phyloP scores from a whole-genome alignment of 2,888 invertebrate genomes.

The Hemicrepidius hirtus region DNA sequence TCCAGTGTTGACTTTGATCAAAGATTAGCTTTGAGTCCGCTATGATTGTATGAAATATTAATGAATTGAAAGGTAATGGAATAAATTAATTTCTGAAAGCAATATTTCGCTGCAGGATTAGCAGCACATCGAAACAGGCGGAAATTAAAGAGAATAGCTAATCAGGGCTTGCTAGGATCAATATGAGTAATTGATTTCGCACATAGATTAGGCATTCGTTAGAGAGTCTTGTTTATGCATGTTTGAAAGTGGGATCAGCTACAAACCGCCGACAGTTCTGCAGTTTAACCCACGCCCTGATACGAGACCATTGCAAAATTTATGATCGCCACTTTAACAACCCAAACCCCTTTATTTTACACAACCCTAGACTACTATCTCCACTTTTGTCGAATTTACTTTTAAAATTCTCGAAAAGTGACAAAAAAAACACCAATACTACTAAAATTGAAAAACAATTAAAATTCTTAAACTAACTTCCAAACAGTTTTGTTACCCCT shows the following conservation, averaged over 20 bases:
- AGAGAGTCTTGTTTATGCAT: slow-evolving; percentile 50
- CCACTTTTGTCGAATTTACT: too few relatives aligned
- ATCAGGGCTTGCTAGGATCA: slow-evolving; percentile 66
- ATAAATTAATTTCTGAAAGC: slow-evolving; percentile 75
- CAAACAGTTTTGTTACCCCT: too few relatives aligned
- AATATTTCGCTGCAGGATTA: slow-evolving; percentile 72
- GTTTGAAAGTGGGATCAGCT: slow-evolving; percentile 45
- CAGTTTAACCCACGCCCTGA: slow-evolving; percentile 15
- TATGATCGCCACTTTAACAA: slow-evolving; percentile 20
- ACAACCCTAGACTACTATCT: not conserved
- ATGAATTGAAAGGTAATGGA: slow-evolving; percentile 75
- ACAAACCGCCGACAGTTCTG: slow-evolving; percentile 11
- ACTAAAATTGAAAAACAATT: too few relatives aligned
- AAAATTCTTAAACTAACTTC: too few relatives aligned
- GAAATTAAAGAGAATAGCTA: slow-evolving; percentile 74
- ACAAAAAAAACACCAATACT: too few relatives aligned
- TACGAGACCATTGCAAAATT: slow-evolving; percentile 23
- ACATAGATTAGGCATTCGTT: slow-evolving; percentile 58
- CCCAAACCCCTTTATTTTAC: not conserved
- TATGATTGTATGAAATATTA: slow-evolving; percentile 74
- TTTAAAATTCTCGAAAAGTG: too few relatives aligned
- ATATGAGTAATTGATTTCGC: slow-evolving; percentile 65
- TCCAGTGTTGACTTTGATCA: slow-evolving; percentile 69
- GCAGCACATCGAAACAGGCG: slow-evolving; percentile 64
- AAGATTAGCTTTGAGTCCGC: slow-evolving; percentile 70